Base-by-base conservation (phyloP, 2,113 vertebrate genomes). In the Rana temporaria region DNA sequence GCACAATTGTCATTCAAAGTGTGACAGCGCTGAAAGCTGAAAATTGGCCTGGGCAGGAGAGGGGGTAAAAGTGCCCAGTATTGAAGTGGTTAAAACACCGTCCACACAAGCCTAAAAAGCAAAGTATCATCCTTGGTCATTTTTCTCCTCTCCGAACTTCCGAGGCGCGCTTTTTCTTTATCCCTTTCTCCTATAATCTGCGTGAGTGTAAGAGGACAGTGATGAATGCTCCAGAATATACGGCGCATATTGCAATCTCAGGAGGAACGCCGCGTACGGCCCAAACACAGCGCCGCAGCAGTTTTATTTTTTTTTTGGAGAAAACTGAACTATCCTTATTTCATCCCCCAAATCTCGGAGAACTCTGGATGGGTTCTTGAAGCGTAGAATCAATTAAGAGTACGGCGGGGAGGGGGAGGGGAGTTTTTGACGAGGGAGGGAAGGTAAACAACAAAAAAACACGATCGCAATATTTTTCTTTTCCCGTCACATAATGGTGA, bases 191-290 rank as follows among this genome's bases (percentile, higher is more conserved):
- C 76, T 20, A 78, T 53, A 66, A 66, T 55, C 18, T 67, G 7
- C 24, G 53, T 66, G 26, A 30, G 26, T 30, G 26, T 30, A 30
- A 30, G 24, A 55, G 48, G 63, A 66, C 57, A 77, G 24, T 66
- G 60, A 78, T 78, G 66, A 78, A 66, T 78, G 59, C 42, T 77
- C 38, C 15, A 20, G 59, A 64, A 77, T 77, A 77, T 53, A 64
- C 60, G 20, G 20, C 16, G 63, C 42, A 55, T 66, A 65, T 78
- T 67, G 76, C 60, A 66, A 30, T 30, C 26, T 30, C 26, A 3
- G 63, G 5, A 38, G 30, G 19, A 57, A 57, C 34, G 22, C 38
- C 26, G 74, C 60, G 22, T 53, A 65, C 26, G 26, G 26, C 26
- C 26, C 26, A 30, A 30, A 30, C 26, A 30, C 26, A 30, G n/a